Evolutionary conservation across 2,888 invertebrate species (phyloP), one percentile per base, ranked within the genome.

Genomic region (Fragum sueziense): DNA sequence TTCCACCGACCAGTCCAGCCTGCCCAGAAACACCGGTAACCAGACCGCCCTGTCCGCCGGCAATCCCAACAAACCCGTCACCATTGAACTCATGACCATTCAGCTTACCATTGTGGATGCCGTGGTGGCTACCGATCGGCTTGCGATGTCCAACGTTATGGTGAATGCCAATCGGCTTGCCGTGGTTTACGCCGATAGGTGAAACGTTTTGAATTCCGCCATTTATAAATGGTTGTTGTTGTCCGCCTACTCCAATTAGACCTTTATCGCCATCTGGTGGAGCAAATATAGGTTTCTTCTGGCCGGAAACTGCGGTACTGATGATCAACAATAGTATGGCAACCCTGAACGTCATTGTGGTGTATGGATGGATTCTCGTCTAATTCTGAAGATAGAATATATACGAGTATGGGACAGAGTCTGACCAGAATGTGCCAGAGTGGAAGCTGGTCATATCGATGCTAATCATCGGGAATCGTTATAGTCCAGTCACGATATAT

Each of bases 221-320:
- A 47, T 47, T 47, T 47, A 47, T 14, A 47, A 47, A 47, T 9
- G 4, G 47, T 47, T 47, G 47, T 14, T 47, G 47, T 47, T 47
- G 47, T 47, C 47, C 47, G 4, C 47, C 47, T 2, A 47, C 47
- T 20, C 47, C 47, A 14, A 65, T 65, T 9, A 41, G 37, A 25
- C 65, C 65, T 41, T 65, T 65, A 22, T 34, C 65, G 41, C 65
- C 65, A 20, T 41, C 65, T 25, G 65, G 41, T 1, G 76, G 71
- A 11, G 54, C 54, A 59, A 71, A 76, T 25, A 76, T 52, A 2
- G 76, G 76, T 41, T 76, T 62, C 25, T 76, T 70, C 41, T 76
- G 76, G 25, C 41, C 70, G 22, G 37, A 54, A 27, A 57, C 65
- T 27, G 41, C 29, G 0, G 33, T 7, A 33, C 7, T 14, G 61